Base-by-base conservation (phyloP, 2,888 invertebrate genomes). In the Drosophila leonis region DNA sequence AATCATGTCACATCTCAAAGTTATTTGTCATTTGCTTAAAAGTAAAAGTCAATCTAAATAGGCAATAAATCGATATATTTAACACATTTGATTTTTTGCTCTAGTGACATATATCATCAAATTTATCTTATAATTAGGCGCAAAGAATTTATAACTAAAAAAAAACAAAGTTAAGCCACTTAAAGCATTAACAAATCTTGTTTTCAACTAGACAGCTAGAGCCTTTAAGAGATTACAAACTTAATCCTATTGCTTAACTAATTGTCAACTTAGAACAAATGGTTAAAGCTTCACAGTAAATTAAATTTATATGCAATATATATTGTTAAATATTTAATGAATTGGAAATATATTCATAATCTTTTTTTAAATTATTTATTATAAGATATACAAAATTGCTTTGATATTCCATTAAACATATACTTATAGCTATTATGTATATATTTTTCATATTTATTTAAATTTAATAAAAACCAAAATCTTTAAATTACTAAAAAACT, bases 21-120 rank as follows among this genome's bases (percentile, higher is more conserved):
- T n/a, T 52, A 42, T 42, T 42, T 35, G 9, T 8, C 54, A 51
- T 48, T 18, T 61, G 5, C 31, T 51, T 13, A 37, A 78, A 78
- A 78, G 67, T 67, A 57, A 78, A 72, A 72, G 78, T 75, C 31
- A 46, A 39, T 69, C 18, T 13, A 31, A 37, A 49, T 37, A n/a
- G 46, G 37, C 12, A 42, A 37, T 39, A 15, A 20, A 20, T 51
- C 51, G 18, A 51, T 33, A 20, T 9, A 9, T 15, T 18, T 33
- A 18, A 18, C 18, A 31, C 18, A 8, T 31, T 31, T 49, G 4
- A 31, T 63, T 48, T 64, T 57, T 60, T 48, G 15, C 31, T 24
- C 20, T 3, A 15, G 62, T 64, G 52, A 52, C 48, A 29, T 15
- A 6, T 49, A 12, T 49, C 41, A n/a, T 73, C 54, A 49, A 78